Evolutionary conservation across 2,888 invertebrate genomes (phyloP).

Genomic region (Carcina quercana): DNA sequence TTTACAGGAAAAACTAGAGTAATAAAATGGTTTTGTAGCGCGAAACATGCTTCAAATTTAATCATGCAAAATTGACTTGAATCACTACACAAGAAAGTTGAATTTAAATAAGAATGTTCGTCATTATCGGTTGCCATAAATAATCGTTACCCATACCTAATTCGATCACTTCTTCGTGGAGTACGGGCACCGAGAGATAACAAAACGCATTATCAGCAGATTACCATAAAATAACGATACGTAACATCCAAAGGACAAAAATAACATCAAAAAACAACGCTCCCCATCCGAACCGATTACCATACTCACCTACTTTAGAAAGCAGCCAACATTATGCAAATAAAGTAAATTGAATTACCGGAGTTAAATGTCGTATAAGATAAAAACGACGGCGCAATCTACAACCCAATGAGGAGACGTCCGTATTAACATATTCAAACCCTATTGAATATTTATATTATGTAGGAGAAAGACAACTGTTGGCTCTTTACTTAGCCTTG

Average conservation of each 20-base stretch:
- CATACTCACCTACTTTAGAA: constrained; percentile 69
- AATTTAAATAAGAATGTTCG: constrained; percentile 6
- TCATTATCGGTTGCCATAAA: too few species aligned
- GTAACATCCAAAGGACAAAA: constrained; percentile 26
- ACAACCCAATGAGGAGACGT: constrained; percentile 70
- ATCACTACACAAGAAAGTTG: not conserved
- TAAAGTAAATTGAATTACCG: constrained; percentile 73
- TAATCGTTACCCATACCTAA: too few species aligned
- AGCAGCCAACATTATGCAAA: constrained; percentile 68
- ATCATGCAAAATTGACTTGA: too few species aligned
- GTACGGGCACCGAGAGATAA: too few species aligned
- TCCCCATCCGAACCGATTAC: constrained; percentile 37
- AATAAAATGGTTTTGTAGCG: too few species aligned
- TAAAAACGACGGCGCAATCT: constrained; percentile 73
- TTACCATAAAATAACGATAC: constrained; percentile 22
- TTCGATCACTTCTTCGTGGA: too few species aligned
- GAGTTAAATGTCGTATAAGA: constrained; percentile 75
- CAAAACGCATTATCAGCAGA: too few species aligned
- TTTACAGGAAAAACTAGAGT: too few species aligned
- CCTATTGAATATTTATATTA: constrained; percentile 72
- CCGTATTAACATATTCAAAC: constrained; percentile 70
- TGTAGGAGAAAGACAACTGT: constrained; percentile 36
- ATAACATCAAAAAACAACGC: constrained; percentile 20
- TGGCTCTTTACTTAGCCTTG: constrained; percentile 55
- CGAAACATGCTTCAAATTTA: too few species aligned